Conservation (phyloP, 2,797 vertebrate species). For the Bradypus variegatus region DNA sequence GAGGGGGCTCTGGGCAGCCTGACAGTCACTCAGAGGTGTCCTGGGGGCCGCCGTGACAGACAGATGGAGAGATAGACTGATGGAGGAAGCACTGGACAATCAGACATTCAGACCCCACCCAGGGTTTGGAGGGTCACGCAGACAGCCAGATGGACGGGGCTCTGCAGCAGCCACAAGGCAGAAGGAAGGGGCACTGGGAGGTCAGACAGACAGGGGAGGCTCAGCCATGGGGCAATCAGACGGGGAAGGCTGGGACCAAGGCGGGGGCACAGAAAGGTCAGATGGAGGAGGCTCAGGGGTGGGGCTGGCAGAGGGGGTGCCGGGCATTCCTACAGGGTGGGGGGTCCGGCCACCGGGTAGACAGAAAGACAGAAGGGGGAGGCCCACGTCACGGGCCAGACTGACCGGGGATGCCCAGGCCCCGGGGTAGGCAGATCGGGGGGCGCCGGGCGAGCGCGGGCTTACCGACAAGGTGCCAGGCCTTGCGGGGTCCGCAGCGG, state of each 20-base stretch:
- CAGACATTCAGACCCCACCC: background rate
- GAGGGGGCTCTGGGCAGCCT: background rate
- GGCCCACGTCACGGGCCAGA: background rate
- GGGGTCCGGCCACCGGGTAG: too few relatives aligned
- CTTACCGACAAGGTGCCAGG: conserved; percentile 92
- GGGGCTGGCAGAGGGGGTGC: background rate
- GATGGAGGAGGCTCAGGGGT: background rate
- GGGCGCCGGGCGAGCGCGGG: background rate
- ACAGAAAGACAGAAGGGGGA: background rate
- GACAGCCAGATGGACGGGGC: background rate
- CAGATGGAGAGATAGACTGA: background rate
- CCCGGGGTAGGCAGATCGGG: background rate
- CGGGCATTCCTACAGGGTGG: too few relatives aligned
- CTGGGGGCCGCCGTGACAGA: background rate
- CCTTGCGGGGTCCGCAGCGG: conserved; percentile 87
- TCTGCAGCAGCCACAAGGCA: background rate
- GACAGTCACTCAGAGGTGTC: background rate
- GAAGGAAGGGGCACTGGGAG: background rate
- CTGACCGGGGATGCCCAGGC: background rate
- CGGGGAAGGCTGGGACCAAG: background rate
- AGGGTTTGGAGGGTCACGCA: background rate
- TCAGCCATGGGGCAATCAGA: background rate
- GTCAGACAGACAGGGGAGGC: background rate
- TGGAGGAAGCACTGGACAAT: background rate
- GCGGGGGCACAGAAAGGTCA: background rate